A percentile compares a stretch with the other conserved stretches of the same genome.
Evolutionary conservation across 1,140 invertebrate genomes (phyloP).

Genomic region (Medauroidea extradentata): DNA sequence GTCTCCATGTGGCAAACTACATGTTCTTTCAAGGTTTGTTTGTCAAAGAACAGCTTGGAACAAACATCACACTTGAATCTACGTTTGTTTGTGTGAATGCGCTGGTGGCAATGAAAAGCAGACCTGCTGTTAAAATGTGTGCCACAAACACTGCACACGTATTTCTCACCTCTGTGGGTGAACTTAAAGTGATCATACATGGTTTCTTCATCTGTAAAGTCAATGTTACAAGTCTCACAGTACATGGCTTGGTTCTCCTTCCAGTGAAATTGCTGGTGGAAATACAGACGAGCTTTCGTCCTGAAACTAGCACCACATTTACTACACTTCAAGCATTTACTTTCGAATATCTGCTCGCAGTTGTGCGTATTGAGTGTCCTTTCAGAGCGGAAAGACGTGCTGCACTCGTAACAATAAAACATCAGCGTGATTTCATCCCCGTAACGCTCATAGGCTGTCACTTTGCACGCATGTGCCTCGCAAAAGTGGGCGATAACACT

Average conservation of each 20-base stretch:
- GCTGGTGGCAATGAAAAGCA: not conserved
- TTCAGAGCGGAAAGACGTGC: not conserved
- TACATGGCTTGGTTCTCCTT: not conserved
- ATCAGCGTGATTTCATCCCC: not conserved
- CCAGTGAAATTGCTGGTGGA: conserved; percentile 40
- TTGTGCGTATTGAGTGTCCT: not conserved
- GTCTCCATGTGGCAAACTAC: conserved; percentile 49
- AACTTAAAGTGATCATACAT: conserved; percentile 25
- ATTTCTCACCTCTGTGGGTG: conserved; percentile 38
- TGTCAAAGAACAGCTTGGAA: conserved; percentile 40
- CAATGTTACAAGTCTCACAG: conserved; percentile 16
- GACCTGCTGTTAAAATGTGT: conserved; percentile 29
- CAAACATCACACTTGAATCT: conserved; percentile 10
- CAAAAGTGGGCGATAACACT: not conserved
- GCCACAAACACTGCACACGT: conserved; percentile 46
- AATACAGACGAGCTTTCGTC: conserved; percentile 44
- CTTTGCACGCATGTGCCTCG: not conserved
- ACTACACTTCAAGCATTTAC: conserved; percentile 25
- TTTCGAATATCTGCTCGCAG: not conserved
- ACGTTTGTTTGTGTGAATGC: not conserved
- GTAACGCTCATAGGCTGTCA: not conserved
- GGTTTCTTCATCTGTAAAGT: conserved; percentile 39
- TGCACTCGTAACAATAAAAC: conserved; percentile 6
- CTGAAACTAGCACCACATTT: conserved; percentile 43
- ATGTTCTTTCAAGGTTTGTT: conserved; percentile 47